These are phyloP conservation scores for Parnassius apollo DNA, from an alignment of 2,888 invertebrate species.

Conservation along the genomic window DNA sequence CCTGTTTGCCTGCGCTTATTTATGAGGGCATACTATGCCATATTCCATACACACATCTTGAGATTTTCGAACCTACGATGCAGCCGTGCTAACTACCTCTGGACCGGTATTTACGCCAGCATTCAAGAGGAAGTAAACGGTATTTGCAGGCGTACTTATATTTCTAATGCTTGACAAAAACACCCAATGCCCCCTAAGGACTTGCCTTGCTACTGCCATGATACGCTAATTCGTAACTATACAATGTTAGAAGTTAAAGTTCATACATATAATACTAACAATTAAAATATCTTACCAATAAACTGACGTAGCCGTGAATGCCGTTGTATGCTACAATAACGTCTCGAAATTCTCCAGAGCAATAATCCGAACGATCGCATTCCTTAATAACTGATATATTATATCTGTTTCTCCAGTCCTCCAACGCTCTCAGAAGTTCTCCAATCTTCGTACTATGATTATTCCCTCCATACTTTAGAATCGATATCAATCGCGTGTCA, in stretches of 20 bases:
- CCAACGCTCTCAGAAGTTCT: conserved; percentile 61
- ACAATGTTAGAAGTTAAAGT: background rate
- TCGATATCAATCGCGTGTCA: conserved; percentile 57
- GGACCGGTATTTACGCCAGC: too few species aligned
- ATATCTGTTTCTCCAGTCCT: conserved; percentile 60
- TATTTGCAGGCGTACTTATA: too few species aligned
- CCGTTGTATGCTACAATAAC: conserved; percentile 84
- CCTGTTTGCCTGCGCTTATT: too few species aligned
- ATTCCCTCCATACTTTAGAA: conserved; percentile 45
- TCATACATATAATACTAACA: background rate
- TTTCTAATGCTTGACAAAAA: too few species aligned
- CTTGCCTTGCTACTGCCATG: too few species aligned
- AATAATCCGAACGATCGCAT: conserved; percentile 74
- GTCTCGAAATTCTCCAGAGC: conserved; percentile 81
- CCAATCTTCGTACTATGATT: conserved; percentile 56
- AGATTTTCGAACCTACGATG: too few species aligned
- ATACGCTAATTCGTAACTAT: too few species aligned
- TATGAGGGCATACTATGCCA: too few species aligned
- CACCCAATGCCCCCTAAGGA: too few species aligned
- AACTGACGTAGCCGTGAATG: conserved; percentile 91
- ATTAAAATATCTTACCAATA: conserved; percentile 82
- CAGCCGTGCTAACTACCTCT: too few species aligned
- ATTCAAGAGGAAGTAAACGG: too few species aligned
- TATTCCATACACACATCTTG: too few species aligned
- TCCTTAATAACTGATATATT: conserved; percentile 61